phyloP scores from a whole-genome alignment of 2,797 vertebrate genomes.

The Rhinella marina region DNA sequence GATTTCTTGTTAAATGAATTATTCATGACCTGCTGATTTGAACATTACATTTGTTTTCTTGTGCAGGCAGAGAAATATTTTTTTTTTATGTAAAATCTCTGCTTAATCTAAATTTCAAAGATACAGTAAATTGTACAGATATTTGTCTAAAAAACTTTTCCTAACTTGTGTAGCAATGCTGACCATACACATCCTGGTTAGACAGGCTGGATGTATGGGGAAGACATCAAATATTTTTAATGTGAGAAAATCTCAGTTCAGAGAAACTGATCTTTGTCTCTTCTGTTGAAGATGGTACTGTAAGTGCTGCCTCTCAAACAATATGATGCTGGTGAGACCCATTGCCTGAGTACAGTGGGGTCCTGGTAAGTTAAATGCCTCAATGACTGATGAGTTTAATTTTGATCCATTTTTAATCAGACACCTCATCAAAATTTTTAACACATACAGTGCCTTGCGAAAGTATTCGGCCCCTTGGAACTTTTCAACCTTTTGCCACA shows the following conservation, averaged over 20 bases:
- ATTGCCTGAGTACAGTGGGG: neutral
- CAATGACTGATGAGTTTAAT: no score
- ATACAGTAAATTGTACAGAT: conserved; percentile 22
- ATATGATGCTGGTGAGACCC: neutral
- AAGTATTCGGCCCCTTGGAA: no score
- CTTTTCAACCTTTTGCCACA: no score
- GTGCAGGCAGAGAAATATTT: conserved; percentile 40
- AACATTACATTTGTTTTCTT: conserved; percentile 62
- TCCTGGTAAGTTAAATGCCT: no score
- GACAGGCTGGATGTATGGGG: neutral
- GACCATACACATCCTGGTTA: neutral
- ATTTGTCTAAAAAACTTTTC: neutral
- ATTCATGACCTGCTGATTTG: conserved; percentile 62
- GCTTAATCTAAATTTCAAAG: conserved; percentile 26
- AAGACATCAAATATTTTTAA: neutral
- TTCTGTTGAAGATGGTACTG: no score
- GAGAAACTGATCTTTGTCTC: no score
- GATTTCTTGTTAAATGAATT: conserved; percentile 63
- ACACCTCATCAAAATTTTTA: no score
- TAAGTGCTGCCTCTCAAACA: no score
- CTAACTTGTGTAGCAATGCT: neutral
- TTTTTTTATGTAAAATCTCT: conserved; percentile 40
- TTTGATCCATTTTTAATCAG: no score
- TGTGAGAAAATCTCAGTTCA: neutral
- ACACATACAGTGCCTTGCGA: no score